phyloP scores from a whole-genome alignment of 2,113 vertebrate species.

The Hipposideros armiger region DNA sequence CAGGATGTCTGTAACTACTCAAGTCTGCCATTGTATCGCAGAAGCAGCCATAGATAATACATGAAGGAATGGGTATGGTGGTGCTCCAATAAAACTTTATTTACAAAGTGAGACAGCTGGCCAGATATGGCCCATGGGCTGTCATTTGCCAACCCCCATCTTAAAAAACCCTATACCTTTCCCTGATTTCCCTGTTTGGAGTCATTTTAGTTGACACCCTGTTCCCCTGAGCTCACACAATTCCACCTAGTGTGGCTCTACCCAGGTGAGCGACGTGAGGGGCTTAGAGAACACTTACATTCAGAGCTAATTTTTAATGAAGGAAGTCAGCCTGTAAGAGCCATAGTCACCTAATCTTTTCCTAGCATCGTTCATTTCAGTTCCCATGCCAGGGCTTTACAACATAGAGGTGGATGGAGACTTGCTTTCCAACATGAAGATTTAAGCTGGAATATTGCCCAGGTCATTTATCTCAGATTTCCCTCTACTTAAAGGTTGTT shows the following conservation, averaged over 20 bases:
- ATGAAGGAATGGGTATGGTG: background rate
- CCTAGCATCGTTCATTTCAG: slow-evolving; percentile 49
- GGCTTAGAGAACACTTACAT: background rate
- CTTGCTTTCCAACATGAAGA: slow-evolving; percentile 68
- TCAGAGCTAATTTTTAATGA: slow-evolving; percentile 56
- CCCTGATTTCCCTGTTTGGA: background rate
- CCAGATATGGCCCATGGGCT: background rate
- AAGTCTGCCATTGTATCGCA: background rate
- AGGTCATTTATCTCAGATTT: slow-evolving; percentile 73
- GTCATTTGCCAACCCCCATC: background rate
- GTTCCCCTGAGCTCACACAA: background rate
- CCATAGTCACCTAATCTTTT: slow-evolving; percentile 54
- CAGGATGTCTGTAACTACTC: background rate
- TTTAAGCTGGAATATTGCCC: slow-evolving; percentile 65
- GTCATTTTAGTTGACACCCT: background rate
- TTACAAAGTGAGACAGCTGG: slow-evolving; percentile 18
- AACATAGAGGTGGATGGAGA: slow-evolving; percentile 7
- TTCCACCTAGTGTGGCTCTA: background rate
- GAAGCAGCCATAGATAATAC: background rate
- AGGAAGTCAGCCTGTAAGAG: background rate
- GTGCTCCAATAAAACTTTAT: slow-evolving; percentile 37
- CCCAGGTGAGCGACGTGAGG: background rate
- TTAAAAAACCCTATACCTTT: background rate
- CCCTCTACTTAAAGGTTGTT: slow-evolving; percentile 48
- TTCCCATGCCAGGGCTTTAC: slow-evolving; percentile 48